phyloP scores from a whole-genome alignment of 2,113 vertebrate species.

The Caloenas nicobarica region DNA sequence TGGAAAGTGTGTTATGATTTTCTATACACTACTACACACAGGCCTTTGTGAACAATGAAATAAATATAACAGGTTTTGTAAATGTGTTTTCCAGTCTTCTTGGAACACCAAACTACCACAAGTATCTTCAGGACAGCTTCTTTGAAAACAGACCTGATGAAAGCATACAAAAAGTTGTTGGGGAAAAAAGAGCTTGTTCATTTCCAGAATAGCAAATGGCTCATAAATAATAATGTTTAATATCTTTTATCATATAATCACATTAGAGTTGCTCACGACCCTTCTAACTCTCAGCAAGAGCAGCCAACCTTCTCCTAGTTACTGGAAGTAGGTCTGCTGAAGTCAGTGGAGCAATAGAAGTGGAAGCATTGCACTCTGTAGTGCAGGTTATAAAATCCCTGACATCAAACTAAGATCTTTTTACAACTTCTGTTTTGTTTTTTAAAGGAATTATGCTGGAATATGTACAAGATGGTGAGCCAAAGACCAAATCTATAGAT shows the following conservation, averaged over 20 bases:
- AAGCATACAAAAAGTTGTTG: neutral
- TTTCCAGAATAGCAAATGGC: neutral
- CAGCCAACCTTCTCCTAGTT: neutral
- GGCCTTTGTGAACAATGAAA: neutral
- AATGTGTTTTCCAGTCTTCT: neutral
- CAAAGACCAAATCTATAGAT: slow-evolving; percentile 89
- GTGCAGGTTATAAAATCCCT: neutral
- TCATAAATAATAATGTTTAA: neutral
- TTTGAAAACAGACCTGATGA: neutral
- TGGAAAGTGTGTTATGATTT: neutral
- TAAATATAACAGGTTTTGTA: neutral
- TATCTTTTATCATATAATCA: neutral
- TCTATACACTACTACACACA: neutral
- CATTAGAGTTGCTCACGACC: neutral
- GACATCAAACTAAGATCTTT: neutral
- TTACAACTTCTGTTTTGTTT: neutral
- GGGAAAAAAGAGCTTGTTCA: neutral
- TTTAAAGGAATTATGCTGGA: slow-evolving; percentile 90
- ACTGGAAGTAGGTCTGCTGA: neutral
- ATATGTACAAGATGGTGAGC: slow-evolving; percentile 81
- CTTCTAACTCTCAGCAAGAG: neutral
- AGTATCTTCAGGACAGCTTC: neutral
- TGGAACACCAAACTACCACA: neutral
- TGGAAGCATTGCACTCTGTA: neutral
- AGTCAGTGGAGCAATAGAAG: neutral